A percentile compares a stretch with the other conserved stretches of the same genome.
These are phyloP conservation scores for Molossus molossus DNA, from an alignment of 2,797 vertebrate species.

Conservation along the genomic window DNA sequence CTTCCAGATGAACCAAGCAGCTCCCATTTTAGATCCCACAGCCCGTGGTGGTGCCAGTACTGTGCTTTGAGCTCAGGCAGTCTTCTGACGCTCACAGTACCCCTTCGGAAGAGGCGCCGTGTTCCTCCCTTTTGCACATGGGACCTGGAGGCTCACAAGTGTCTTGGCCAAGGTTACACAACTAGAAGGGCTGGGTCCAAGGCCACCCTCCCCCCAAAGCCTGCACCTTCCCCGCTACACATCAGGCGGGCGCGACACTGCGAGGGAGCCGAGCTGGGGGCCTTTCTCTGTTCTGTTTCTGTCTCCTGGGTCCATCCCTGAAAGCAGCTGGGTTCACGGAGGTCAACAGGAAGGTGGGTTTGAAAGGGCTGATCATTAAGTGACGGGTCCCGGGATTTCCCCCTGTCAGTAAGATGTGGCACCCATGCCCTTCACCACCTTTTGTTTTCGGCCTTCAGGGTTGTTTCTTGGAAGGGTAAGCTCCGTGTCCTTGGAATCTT, in stretches of 20 bases:
- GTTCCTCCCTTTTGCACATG: not conserved
- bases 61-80: not conserved
- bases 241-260: not conserved
- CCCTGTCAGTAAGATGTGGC: not conserved
- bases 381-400: not conserved
- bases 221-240: not conserved
- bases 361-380: not conserved
- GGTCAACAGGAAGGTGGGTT: not conserved
- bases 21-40: not conserved
- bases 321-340: not conserved
- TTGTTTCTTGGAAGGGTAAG: not conserved
- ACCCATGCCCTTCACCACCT: not conserved
- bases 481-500: conserved; percentile 79
- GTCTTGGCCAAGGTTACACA: not conserved
- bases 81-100: not conserved
- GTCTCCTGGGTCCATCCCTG: not conserved
- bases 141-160: not conserved
- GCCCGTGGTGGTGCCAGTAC: not conserved
- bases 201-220: not conserved
- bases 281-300: not conserved
- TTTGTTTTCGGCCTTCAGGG: conserved; percentile 38
- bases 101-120: not conserved
- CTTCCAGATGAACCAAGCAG: not conserved
- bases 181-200: not conserved
- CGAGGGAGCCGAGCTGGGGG: not conserved